Percentiles rank a stretch among this genome's conserved stretches.
Evolutionary conservation across 1,140 invertebrate species (phyloP).

Genomic region (Scylla paramamosain): DNA sequence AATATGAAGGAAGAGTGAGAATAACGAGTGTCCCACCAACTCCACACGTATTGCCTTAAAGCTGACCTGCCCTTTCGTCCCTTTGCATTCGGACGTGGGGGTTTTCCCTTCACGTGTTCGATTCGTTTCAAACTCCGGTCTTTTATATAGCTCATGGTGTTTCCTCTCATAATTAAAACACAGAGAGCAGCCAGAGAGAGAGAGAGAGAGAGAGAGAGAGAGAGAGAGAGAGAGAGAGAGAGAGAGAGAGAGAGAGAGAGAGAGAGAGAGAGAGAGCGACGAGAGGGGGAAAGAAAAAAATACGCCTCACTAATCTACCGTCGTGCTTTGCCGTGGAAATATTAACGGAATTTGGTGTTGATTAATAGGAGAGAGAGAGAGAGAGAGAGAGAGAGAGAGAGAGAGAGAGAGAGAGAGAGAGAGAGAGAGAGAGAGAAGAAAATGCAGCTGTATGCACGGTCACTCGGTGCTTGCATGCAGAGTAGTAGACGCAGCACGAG

Average conservation of each 20-base stretch:
- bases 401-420: slow-evolving; percentile 48
- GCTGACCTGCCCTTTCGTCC: slow-evolving; percentile 32
- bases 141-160: background rate
- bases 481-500: too few species aligned
- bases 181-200: background rate
- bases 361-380: background rate
- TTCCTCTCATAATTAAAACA: slow-evolving; percentile 28
- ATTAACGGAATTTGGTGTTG: background rate
- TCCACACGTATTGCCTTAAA: slow-evolving; percentile 44
- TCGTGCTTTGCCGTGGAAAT: background rate
- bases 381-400: background rate
- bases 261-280: background rate
- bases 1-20: too few species aligned
- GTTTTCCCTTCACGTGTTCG: slow-evolving; percentile 32
- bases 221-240: background rate
- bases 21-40: slow-evolving; percentile 22
- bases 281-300: background rate
- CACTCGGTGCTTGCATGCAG: too few species aligned
- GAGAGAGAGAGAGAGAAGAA: slow-evolving; percentile 27
- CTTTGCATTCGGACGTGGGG: slow-evolving; percentile 33
- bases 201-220: background rate
- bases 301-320: background rate
- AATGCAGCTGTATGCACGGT: too few species aligned
- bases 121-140: slow-evolving; percentile 22
- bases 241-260: background rate